Conservation (phyloP, 2,888 invertebrate genomes). For the Proisotoma minuta region DNA sequence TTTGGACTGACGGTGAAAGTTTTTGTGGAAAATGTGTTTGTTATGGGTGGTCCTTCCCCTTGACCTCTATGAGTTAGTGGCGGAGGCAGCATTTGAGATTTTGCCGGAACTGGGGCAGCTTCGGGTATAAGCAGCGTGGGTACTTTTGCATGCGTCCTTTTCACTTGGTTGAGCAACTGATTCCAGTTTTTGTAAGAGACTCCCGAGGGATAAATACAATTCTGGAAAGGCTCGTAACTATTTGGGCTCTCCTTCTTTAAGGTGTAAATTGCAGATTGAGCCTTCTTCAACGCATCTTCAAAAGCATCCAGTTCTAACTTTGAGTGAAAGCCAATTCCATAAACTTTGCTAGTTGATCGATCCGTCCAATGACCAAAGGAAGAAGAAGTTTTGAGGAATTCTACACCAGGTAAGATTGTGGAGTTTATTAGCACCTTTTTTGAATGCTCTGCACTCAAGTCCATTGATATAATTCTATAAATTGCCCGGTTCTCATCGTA, state of each 20-base stretch:
- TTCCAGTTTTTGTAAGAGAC: not conserved
- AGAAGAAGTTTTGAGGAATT: not conserved
- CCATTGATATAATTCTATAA: not conserved
- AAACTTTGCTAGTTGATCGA: not conserved
- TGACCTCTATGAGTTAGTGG: not conserved
- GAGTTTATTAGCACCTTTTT: not conserved
- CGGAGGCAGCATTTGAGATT: no score
- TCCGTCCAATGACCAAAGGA: not conserved
- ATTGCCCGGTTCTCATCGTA: not conserved
- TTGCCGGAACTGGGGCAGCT: no score
- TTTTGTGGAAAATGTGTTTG: not conserved
- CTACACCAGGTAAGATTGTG: not conserved
- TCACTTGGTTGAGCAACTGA: not conserved
- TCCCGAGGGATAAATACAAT: not conserved
- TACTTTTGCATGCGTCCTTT: not conserved
- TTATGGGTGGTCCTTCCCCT: not conserved
- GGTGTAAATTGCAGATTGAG: not conserved
- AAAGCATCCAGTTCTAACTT: not conserved
- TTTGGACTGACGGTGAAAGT: not conserved
- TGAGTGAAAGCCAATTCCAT: not conserved
- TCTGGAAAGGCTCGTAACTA: not conserved
- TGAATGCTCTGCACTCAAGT: not conserved
- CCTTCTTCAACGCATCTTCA: not conserved
- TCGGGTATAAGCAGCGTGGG: not conserved
- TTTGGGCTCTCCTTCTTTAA: not conserved